Percentiles rank a stretch among this genome's conserved stretches.
Conservation (phyloP, 2,797 vertebrate genomes). For the Sebastes flavidus region DNA sequence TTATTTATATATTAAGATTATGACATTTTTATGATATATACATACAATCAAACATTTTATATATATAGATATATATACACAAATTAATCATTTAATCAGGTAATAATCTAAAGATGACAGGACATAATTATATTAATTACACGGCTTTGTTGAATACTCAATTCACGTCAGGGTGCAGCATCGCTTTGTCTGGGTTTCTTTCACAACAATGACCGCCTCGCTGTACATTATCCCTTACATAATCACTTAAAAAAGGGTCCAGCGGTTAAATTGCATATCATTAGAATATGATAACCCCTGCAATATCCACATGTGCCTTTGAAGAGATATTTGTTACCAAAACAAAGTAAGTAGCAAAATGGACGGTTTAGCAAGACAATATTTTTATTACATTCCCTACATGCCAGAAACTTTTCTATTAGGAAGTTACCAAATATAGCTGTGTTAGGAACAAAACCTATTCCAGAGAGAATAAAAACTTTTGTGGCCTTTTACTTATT, state of each 20-base stretch:
- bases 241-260: neutral
- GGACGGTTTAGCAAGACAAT: neutral
- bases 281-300: neutral
- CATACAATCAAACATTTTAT: too few relatives aligned
- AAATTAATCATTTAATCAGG: neutral
- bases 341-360: neutral
- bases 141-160: too few relatives aligned
- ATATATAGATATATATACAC: too few relatives aligned
- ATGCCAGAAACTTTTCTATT: neutral
- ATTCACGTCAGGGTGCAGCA: too few relatives aligned
- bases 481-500: constrained; percentile 22
- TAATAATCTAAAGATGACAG: neutral
- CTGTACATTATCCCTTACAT: too few relatives aligned
- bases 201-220: too few relatives aligned
- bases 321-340: neutral
- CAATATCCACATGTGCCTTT: neutral
- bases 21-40: neutral
- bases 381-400: neutral
- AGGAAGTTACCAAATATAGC: neutral
- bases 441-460: constrained; percentile 3
- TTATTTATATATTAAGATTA: neutral
- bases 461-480: constrained; percentile 1
- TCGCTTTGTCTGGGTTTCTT: too few relatives aligned
- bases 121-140: neutral
- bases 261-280: neutral